Evolutionary conservation across 2,888 invertebrate species (phyloP).

Genomic region (Nephrotoma flavescens): DNA sequence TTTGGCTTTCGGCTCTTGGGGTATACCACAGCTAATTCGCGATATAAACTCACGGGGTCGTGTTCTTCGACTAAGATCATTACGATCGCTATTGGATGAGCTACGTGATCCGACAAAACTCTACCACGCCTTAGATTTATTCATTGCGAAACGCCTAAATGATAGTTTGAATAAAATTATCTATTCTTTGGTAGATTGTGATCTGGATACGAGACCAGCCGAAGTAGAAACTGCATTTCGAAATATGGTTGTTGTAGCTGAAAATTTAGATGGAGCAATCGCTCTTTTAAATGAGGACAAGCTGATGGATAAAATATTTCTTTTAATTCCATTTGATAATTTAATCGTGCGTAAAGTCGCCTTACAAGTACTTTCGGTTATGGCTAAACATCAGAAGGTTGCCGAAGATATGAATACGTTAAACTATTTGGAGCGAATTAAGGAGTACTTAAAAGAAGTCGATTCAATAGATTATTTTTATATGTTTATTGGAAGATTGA

Average conservation of each 20-base stretch:
- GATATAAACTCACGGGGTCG: not conserved
- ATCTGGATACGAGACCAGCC: not conserved
- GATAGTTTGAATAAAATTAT: not conserved
- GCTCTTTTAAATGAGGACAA: slow-evolving; percentile 3
- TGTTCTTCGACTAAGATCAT: not conserved
- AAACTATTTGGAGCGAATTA: slow-evolving; percentile 16
- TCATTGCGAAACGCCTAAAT: not conserved
- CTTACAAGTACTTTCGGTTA: not conserved
- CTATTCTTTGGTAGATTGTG: not conserved
- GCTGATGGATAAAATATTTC: slow-evolving; percentile 4
- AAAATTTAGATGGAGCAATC: slow-evolving; percentile 1
- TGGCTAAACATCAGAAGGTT: slow-evolving; percentile 9
- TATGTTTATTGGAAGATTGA: slow-evolving; percentile 21
- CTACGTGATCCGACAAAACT: not conserved
- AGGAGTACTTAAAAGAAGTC: slow-evolving; percentile 14
- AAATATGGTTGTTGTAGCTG: slow-evolving; percentile 4
- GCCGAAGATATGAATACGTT: slow-evolving; percentile 10
- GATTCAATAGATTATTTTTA: slow-evolving; percentile 18
- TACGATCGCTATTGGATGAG: not conserved
- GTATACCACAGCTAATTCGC: slow-evolving; percentile 19
- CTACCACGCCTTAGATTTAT: not conserved
- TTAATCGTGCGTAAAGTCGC: not conserved
- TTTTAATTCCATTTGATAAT: slow-evolving; percentile 6
- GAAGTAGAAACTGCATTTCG: not conserved
- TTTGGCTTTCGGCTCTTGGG: slow-evolving; percentile 21